Conservation (phyloP, 1,140 invertebrate species). For the Brachionus rubens region DNA sequence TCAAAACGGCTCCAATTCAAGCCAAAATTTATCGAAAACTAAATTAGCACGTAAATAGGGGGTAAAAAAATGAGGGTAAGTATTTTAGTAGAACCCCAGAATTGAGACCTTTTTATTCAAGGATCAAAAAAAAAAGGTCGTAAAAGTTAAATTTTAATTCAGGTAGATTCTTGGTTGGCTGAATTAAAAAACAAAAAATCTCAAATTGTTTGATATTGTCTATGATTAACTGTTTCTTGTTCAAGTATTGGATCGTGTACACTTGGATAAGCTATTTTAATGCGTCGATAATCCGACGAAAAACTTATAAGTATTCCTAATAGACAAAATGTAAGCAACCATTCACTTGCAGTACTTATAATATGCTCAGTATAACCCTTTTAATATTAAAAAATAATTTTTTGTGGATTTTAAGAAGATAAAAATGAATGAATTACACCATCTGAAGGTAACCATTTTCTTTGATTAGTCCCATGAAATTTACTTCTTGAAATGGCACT, state of each 20-base stretch:
- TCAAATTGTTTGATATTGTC: too few species aligned
- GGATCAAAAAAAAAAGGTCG: too few species aligned
- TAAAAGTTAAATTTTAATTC: too few species aligned
- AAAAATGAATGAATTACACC: constrained; percentile 51
- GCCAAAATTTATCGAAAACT: too few species aligned
- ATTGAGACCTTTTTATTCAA: too few species aligned
- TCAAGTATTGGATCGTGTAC: constrained; percentile 13
- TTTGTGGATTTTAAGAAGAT: background rate
- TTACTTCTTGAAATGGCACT: constrained; percentile 64
- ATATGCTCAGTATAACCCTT: constrained; percentile 57
- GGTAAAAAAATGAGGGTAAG: too few species aligned
- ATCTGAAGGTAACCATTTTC: constrained; percentile 64
- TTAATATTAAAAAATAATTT: background rate
- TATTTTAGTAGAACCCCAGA: too few species aligned
- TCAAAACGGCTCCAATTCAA: too few species aligned
- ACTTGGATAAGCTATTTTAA: constrained; percentile 49
- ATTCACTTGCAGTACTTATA: constrained; percentile 66
- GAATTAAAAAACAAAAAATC: too few species aligned
- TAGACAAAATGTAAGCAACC: constrained; percentile 68
- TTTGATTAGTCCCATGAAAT: constrained; percentile 61
- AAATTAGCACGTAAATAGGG: too few species aligned
- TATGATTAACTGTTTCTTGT: too few species aligned
- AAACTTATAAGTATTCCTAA: constrained; percentile 67
- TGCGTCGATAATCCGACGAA: constrained; percentile 65
- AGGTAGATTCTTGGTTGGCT: too few species aligned